Base-by-base conservation (phyloP, 1,140 invertebrate species). In the Tetramorium simillimum region DNA sequence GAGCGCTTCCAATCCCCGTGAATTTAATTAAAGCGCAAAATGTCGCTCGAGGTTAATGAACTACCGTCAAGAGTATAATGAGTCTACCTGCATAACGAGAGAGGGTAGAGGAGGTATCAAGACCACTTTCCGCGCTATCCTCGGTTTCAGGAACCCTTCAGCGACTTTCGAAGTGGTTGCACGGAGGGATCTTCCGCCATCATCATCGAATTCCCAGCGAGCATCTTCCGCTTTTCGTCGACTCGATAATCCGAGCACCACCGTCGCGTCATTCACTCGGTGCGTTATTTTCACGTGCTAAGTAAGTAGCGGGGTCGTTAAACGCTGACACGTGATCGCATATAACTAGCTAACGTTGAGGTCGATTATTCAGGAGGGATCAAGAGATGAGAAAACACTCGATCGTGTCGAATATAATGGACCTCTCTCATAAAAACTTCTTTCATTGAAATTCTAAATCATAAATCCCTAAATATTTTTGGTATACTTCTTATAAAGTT, bases 31-130 rank as follows among this genome's bases (percentile, higher is more conserved):
- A 84, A 58, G 69, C 80, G 80, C 56, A 84, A 84, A 84, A 84
- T 84, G 80, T 84, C 80, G 40, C 80, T 75, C 53, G 80, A 40
- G 80, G 80, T 84, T 84, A 73, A 84, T 84, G 69, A 84, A 84
- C 80, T 84, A 75, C 69, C 69, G 80, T 84, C 67, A 56, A 84
- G 80, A 63, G 69, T 37, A 84, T 75, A 75, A 84, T 84, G 80
- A 84, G 80, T 84, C 80, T 89, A 89, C 40, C 82, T 81, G 63
- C 63, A 56, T 89, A 89, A 89, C 49, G 87, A 89, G 88, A 78
- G 88, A 73, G 56, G 53, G 7, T 73, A 28, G 53, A 84, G 70
- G 56, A 86, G 84, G 75, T 63, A 88, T 89, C 88, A 81, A 85
- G 70, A 77, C 53, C 76, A 81, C 84, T 90, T 88, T 77, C 49